Base-by-base conservation (phyloP, 2,888 invertebrate species). In the Aphodius granarius region DNA sequence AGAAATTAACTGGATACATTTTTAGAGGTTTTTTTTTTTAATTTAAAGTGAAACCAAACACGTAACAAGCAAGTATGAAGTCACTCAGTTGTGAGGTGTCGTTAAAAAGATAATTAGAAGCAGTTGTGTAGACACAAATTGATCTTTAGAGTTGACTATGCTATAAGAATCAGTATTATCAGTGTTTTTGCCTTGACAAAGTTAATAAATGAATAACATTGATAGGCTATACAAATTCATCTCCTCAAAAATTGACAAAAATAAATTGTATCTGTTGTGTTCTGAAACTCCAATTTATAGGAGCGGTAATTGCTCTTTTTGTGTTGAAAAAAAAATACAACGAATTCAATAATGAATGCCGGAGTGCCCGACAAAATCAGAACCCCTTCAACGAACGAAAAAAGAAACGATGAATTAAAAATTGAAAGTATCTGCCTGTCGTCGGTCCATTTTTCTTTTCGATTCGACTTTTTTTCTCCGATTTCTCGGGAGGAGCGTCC, bases 371-470 rank as follows among this genome's bases (percentile, higher is more conserved):
- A 19, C 21, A 9, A 68, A 20, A 21, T 17, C 21, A 16, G 68
- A 2, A 16, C 6, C 43, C 43, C 13, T 43, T 43, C 23, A 23
- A 23, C 23, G n/a, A n/a, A n/a, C n/a, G n/a, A 23, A 43, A 43
- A 43, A 43, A 43, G 13, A 43, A 1, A 22, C 20, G 68, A 19
- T 68, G 68, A 19, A 18, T 68, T 68, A 68, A 68, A 68, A 20
- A 68, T 68, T 21, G 20, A 68, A 68, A 20, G 68, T 20, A 68
- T 68, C 68, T 68, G 22, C 68, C 65, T 21, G 68, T 16, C 13
- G 21, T 22, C 2, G 9, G 20, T 68, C 68, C 13, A 13, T 68
- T 68, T 68, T 68, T 68, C 22, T 20, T 22, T 20, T 13, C 20
- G n/a, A 16, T 13, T 66, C 17, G 13, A 13, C n/a, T 21, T 21